A percentile compares a stretch with the other conserved stretches of the same genome.
Evolutionary conservation across 2,113 vertebrate species (phyloP).

Genomic region (Xyrauchen texanus): DNA sequence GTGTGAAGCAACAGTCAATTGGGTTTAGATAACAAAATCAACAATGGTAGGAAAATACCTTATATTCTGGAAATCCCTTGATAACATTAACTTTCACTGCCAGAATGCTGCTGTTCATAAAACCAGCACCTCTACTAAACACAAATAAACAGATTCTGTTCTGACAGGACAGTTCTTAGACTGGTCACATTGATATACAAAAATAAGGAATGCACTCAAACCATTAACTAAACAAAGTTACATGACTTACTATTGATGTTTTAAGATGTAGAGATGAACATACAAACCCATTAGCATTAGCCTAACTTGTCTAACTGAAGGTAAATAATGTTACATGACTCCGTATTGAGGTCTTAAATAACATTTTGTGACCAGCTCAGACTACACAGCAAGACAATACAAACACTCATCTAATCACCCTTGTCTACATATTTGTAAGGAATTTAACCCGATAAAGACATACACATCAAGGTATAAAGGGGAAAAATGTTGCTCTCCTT

Average conservation of each 20-base stretch:
- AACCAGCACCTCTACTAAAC: background rate
- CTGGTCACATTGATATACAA: background rate
- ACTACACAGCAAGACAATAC: no score
- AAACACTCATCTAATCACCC: background rate
- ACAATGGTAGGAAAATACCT: conserved; percentile 41
- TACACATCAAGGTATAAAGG: no score
- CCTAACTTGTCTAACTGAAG: no score
- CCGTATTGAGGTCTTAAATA: no score
- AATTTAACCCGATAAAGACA: background rate
- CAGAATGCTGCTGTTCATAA: background rate
- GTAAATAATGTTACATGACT: no score
- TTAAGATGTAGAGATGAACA: no score
- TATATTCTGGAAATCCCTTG: background rate
- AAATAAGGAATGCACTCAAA: background rate
- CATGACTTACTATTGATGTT: no score
- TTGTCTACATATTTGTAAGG: background rate
- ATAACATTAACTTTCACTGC: conserved; percentile 8
- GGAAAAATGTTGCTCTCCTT: background rate
- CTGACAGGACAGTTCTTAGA: background rate
- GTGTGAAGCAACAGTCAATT: conserved; percentile 5
- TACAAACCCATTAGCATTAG: no score
- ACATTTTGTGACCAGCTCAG: no score
- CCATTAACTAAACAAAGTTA: background rate
- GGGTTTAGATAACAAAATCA: background rate
- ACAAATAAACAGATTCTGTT: background rate